Evolutionary conservation across 2,797 vertebrate species (phyloP).

Genomic region (Xiphorhynchus erythropygius): DNA sequence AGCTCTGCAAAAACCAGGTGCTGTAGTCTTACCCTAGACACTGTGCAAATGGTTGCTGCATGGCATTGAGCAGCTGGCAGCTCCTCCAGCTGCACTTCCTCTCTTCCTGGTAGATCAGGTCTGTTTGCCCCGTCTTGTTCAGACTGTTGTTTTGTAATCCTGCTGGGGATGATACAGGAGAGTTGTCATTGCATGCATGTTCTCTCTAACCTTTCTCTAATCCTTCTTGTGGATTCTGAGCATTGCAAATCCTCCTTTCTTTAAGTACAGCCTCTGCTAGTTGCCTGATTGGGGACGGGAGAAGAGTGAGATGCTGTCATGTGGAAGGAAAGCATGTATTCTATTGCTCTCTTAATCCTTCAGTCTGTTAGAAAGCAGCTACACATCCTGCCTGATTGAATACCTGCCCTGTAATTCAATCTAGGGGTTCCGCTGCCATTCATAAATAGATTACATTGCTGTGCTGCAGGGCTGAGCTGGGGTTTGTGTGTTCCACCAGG

Average conservation of each 20-base stretch:
- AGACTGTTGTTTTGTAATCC: neutral
- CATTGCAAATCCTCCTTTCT: constrained; percentile 33
- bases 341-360: constrained; percentile 21
- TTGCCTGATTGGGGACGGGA: neutral
- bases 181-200: neutral
- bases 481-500: neutral
- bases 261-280: neutral
- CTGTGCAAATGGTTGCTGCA: neutral
- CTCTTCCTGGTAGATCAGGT: neutral
- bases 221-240: constrained; percentile 19
- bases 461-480: neutral
- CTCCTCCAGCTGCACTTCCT: neutral
- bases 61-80: neutral
- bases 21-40: neutral
- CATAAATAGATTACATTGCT: constrained; percentile 14
- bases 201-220: constrained; percentile 48
- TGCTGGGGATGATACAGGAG: neutral
- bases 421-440: constrained; percentile 44
- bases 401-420: constrained; percentile 65
- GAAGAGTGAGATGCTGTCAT: constrained; percentile 28
- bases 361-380: constrained; percentile 15
- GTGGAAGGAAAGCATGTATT: constrained; percentile 32
- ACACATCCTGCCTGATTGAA: constrained; percentile 57
- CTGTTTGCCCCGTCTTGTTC: neutral
- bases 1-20: neutral